Conservation (phyloP, 2,113 vertebrate genomes). For the Puntigrus tetrazona region DNA sequence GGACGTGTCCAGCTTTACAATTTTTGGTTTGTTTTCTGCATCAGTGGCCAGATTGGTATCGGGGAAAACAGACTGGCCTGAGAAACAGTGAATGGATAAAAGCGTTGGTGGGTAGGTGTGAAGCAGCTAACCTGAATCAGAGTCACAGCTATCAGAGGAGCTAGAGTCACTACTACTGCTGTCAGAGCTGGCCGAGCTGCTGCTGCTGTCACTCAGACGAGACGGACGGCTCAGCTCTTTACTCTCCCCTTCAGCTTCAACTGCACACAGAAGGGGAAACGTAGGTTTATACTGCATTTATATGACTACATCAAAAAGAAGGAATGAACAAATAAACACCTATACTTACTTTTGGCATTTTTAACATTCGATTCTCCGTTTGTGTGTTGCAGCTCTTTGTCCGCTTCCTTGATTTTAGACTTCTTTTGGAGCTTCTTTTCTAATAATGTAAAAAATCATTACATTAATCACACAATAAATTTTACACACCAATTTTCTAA, state of each 20-base stretch:
- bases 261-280: slow-evolving; percentile 60
- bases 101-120: slow-evolving; percentile 38
- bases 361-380: slow-evolving; percentile 70
- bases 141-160: slow-evolving; percentile 81
- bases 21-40: slow-evolving; percentile 19
- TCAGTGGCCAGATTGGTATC: slow-evolving; percentile 15
- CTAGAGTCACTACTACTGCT: slow-evolving; percentile 73
- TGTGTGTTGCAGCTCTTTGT: slow-evolving; percentile 68
- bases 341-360: slow-evolving; percentile 69
- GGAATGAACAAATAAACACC: neutral
- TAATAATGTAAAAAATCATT: slow-evolving; percentile 60
- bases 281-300: neutral
- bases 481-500: neutral
- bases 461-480: no score
- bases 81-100: slow-evolving; percentile 23
- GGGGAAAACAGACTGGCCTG: neutral
- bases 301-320: neutral
- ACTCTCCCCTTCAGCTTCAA: slow-evolving; percentile 40
- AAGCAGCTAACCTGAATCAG: slow-evolving; percentile 84
- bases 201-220: slow-evolving; percentile 77
- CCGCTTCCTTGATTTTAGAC: slow-evolving; percentile 69
- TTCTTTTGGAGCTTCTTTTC: slow-evolving; percentile 66
- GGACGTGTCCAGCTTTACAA: slow-evolving; percentile 20
- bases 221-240: slow-evolving; percentile 56
- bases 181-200: slow-evolving; percentile 67